Conservation (phyloP, 2,113 vertebrate genomes). For the Microtus richardsoni region DNA sequence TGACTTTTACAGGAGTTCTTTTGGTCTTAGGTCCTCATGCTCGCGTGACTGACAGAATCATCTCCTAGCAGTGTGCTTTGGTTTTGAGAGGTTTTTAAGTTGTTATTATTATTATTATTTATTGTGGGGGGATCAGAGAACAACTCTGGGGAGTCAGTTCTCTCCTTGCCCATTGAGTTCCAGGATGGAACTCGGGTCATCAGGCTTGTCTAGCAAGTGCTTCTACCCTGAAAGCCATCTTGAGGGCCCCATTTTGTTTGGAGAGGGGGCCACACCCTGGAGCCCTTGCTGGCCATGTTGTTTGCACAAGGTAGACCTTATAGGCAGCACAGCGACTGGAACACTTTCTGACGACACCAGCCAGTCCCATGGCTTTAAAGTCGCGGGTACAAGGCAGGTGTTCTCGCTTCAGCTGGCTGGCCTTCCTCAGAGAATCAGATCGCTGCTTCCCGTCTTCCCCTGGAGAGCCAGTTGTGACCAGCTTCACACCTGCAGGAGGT, state of each 20-base stretch:
- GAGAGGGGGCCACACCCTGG: neutral
- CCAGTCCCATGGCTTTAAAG: fast-evolving
- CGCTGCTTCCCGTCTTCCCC: neutral
- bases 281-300: neutral
- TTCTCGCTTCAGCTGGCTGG: neutral
- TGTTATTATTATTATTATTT: neutral
- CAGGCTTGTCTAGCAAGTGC: neutral
- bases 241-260: neutral
- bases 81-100: neutral
- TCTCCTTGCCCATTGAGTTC: neutral
- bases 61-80: neutral
- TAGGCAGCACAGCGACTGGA: fast-evolving
- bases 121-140: neutral
- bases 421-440: neutral
- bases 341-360: neutral
- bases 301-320: neutral
- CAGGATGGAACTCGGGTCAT: neutral
- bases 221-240: neutral
- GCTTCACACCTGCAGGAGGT: neutral
- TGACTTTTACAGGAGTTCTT: neutral
- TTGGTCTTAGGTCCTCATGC: neutral
- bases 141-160: neutral
- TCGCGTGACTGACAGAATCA: neutral
- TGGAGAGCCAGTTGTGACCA: neutral
- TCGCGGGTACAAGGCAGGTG: neutral